Conservation (phyloP, 1,140 invertebrate genomes). For the Ips nitidus region DNA sequence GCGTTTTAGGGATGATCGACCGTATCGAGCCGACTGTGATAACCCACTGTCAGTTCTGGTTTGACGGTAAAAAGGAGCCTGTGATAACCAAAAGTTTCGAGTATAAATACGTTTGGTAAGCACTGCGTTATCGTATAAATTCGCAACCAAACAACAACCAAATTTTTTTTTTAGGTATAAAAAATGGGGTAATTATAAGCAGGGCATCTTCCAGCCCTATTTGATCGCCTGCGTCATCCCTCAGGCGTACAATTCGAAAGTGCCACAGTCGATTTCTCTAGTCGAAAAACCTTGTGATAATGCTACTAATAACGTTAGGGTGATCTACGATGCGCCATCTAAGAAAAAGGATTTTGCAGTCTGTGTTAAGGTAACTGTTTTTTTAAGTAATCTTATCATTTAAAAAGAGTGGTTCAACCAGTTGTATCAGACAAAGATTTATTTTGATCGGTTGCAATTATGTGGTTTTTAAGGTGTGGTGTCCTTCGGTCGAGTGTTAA, state of each 20-base stretch:
- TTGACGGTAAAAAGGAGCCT: constrained; percentile 75
- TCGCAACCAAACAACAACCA: no score
- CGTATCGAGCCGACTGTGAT: constrained; percentile 80
- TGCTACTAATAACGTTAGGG: constrained; percentile 82
- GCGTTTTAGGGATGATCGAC: constrained; percentile 90
- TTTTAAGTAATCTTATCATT: background rate
- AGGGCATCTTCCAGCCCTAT: constrained; percentile 89
- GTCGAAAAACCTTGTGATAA: constrained; percentile 84
- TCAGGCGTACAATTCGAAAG: constrained; percentile 67
- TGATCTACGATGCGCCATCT: constrained; percentile 76
- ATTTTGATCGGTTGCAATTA: no score
- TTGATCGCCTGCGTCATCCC: constrained; percentile 86
- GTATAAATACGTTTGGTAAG: constrained; percentile 88
- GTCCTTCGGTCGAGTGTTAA: no score
- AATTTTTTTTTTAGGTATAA: constrained; percentile 59
- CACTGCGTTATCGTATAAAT: background rate
- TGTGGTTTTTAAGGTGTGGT: no score
- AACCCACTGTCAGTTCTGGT: constrained; percentile 89
- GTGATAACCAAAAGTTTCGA: constrained; percentile 79
- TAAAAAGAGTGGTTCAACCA: no score
- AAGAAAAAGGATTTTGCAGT: constrained; percentile 85
- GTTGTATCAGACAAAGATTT: no score
- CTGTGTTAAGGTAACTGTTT: constrained; percentile 68
- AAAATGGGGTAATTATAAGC: constrained; percentile 93
- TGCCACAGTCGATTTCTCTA: constrained; percentile 80